Evolutionary conservation across 2,797 vertebrate species (phyloP).

Genomic region (Fistularia tabacaria): DNA sequence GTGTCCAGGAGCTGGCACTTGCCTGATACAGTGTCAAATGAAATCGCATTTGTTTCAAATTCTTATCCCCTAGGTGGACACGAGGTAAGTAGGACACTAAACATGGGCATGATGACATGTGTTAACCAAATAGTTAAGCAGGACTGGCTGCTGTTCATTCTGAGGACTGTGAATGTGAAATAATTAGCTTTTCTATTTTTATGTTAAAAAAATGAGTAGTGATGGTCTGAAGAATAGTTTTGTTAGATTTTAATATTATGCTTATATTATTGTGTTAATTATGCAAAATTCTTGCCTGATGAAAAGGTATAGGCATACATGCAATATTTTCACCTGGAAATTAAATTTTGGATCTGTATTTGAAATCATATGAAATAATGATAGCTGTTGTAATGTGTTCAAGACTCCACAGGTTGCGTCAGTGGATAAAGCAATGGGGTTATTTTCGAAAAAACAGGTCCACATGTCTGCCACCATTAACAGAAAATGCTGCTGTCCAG

Average conservation of each 20-base stretch:
- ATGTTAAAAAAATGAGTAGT: no score
- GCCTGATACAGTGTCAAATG: conserved; percentile 72
- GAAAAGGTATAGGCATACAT: no score
- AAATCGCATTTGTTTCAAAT: conserved; percentile 84
- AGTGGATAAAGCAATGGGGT: conserved; percentile 13
- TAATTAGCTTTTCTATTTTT: no score
- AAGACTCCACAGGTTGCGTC: conserved; percentile 83
- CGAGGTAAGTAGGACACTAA: conserved; percentile 63
- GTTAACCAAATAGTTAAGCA: no score
- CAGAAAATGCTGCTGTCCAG: conserved; percentile 84
- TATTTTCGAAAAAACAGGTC: conserved; percentile 82
- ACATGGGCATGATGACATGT: not conserved
- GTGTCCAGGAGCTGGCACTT: conserved; percentile 83
- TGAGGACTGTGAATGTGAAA: no score
- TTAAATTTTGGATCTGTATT: no score
- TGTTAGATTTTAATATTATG: no score
- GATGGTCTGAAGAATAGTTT: no score
- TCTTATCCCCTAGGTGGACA: conserved; percentile 70
- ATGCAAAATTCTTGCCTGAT: no score
- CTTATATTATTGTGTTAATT: no score
- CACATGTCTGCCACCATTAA: conserved; percentile 84
- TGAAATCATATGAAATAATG: not conserved
- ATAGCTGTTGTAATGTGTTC: conserved; percentile 40
- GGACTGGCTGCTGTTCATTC: no score
- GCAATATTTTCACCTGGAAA: no score